Evolutionary conservation across 2,797 vertebrate species (phyloP).

Genomic region (Trematomus bernacchii): DNA sequence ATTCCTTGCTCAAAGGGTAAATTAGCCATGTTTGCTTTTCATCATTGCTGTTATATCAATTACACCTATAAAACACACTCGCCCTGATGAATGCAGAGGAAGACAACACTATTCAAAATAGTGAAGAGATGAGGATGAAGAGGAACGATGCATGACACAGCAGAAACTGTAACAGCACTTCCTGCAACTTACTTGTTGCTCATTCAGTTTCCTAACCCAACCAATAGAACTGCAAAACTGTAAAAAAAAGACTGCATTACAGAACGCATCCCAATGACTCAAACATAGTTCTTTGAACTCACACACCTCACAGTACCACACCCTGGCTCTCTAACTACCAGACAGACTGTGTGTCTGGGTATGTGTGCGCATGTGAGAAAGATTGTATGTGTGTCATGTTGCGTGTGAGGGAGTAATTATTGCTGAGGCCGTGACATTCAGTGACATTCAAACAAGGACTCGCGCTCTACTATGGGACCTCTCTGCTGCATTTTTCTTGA

Average conservation of each 20-base stretch:
- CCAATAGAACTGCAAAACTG: constrained; percentile 3
- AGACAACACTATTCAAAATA: background rate
- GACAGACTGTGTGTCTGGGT: constrained; percentile 55
- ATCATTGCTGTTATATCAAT: constrained; percentile 49
- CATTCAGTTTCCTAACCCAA: constrained; percentile 7
- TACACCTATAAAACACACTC: constrained; percentile 28
- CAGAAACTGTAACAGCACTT: constrained; percentile 13
- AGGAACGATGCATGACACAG: background rate
- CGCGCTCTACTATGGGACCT: constrained; percentile 37
- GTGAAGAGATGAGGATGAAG: background rate
- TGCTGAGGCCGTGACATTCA: constrained; percentile 76
- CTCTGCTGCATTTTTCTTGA: constrained; percentile 47
- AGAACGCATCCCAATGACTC: background rate
- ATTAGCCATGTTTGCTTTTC: constrained; percentile 59
- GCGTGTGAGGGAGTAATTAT: constrained; percentile 77
- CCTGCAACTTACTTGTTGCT: background rate
- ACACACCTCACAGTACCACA: constrained; percentile 69
- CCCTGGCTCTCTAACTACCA: constrained; percentile 50
- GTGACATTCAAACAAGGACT: constrained; percentile 75
- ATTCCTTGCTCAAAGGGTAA: constrained; percentile 42
- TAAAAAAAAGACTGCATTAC: background rate
- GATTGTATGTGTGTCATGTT: constrained; percentile 71
- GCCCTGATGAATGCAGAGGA: constrained; percentile 14
- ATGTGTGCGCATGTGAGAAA: constrained; percentile 43
- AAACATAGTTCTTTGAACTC: constrained; percentile 62